Conservation (phyloP, 2,797 vertebrate species). For the Mareca strepera region DNA sequence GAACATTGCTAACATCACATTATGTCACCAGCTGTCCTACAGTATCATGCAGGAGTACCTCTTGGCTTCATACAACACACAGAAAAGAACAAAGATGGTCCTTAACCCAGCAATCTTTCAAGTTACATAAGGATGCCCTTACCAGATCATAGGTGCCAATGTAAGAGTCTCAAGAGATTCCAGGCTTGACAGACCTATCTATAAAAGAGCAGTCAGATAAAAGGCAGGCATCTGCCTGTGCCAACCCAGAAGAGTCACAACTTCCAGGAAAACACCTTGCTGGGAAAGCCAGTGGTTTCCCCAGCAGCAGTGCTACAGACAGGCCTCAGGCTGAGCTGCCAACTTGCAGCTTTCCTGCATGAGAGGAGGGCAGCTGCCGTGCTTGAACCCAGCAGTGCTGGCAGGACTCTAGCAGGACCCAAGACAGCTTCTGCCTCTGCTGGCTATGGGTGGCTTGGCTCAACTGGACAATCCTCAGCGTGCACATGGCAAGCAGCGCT, state of each 20-base stretch:
- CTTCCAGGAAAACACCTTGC: neutral
- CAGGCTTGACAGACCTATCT: neutral
- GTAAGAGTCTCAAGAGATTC: accelerated
- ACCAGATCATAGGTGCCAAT: neutral
- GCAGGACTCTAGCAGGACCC: neutral
- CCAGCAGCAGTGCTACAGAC: neutral
- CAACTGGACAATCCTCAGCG: too few relatives aligned
- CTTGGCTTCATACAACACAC: neutral
- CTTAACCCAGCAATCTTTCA: neutral
- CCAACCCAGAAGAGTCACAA: neutral
- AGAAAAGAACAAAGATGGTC: neutral
- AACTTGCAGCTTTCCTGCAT: neutral
- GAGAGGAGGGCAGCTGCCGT: neutral
- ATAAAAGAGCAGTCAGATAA: neutral
- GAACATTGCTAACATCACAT: neutral
- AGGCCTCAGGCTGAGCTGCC: neutral
- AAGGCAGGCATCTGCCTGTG: neutral
- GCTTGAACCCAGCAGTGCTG: neutral
- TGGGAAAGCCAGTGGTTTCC: neutral
- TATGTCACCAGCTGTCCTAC: neutral
- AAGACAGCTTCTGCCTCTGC: neutral
- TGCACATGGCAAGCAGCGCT: accelerated
- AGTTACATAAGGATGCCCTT: neutral
- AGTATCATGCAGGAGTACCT: neutral
- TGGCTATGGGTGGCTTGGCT: accelerated